Base-by-base conservation (phyloP, 2,888 invertebrate species). In the Zelleria hepariella region DNA sequence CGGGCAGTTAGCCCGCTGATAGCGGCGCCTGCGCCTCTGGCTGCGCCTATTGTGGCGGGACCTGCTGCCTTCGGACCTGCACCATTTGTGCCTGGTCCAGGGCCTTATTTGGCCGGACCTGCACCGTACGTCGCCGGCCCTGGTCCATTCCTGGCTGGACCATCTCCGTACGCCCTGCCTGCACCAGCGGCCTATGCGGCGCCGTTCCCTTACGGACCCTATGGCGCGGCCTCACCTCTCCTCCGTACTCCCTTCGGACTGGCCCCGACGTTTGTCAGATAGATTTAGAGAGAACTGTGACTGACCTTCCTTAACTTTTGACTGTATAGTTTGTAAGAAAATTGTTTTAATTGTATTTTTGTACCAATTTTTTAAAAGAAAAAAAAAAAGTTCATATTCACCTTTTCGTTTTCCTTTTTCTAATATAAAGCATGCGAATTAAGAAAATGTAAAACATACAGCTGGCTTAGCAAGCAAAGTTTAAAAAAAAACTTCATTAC, bases 221-320 rank as follows among this genome's bases (percentile, higher is more conserved):
- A 70, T 48, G 71, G 74, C 24, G 68, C 68, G 2, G 67, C 75
- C 0, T 67, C 76, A 52, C 77, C 80, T 3, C 60, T 80, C 59
- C 64, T 80, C 21, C 76, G 82, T 32, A 68, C 82, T 3, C 74
- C 82, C 0, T 74, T 72, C 54, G 79, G 79, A 57, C 67, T 77
- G 32, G 79, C 78, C 60, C 86, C 88, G 72, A 83, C 87, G 18
- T 86, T 77, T 67, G 84, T 86, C 59, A 86, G 87, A 80, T 88
- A 88, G 86, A 77, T 78, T 84, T 68, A 74, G 75, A 76, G 70
- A 82, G 80, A 71, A 58, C 74, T 62, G 66, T 63, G 71, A 71
- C 72, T 72, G 79, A 80, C 83, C 82, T 82, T 53, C 51, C 51
- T 42, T 53, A 53, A 24, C 4, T 53, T 53, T 53, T n/a, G 53